Evolutionary conservation across 2,113 vertebrate species (phyloP).

Genomic region (Laticauda colubrina): DNA sequence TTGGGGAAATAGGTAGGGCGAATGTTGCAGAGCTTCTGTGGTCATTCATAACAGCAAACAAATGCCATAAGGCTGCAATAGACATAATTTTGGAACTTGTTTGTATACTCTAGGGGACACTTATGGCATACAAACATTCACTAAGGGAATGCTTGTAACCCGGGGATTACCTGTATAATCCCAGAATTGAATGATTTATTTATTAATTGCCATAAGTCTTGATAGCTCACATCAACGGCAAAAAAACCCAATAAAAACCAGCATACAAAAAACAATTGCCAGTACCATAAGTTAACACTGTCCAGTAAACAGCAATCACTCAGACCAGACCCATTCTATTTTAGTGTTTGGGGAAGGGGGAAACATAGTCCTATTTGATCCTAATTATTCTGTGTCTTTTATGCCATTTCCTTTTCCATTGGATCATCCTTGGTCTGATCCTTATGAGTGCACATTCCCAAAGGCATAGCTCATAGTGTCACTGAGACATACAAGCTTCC

Average conservation of each 20-base stretch:
- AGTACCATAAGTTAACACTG: neutral
- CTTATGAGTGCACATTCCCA: neutral
- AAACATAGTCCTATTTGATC: neutral
- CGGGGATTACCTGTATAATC: no score
- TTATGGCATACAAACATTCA: no score
- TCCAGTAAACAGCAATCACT: neutral
- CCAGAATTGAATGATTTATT: no score
- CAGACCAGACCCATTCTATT: neutral
- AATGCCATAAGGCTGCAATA: no score
- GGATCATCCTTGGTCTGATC: neutral
- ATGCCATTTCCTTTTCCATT: neutral
- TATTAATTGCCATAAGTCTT: no score
- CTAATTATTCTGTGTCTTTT: neutral
- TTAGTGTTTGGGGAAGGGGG: neutral
- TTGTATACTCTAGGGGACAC: no score
- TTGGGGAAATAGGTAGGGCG: no score
- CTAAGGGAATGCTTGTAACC: no score
- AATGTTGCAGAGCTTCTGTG: no score
- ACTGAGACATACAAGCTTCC: neutral
- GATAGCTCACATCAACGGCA: neutral
- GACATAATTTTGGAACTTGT: no score
- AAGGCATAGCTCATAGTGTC: neutral
- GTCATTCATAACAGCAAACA: no score
- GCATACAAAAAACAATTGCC: neutral
- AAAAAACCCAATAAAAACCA: neutral